phyloP scores from a whole-genome alignment of 2,797 vertebrate species.

The Tympanoctomys barrerae region DNA sequence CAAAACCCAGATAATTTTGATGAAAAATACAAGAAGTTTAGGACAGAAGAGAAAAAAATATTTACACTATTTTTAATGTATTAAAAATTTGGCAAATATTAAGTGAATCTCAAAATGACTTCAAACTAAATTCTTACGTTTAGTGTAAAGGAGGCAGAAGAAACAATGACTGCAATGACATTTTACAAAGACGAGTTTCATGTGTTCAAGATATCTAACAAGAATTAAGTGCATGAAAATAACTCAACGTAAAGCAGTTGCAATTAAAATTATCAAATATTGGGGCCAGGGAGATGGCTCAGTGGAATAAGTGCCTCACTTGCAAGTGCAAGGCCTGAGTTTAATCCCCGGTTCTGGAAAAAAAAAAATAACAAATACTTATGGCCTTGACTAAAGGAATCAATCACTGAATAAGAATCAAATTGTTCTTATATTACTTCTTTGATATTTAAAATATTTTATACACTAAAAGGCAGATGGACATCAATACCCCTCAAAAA shows the following conservation, averaged over 20 bases:
- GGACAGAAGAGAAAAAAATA: neutral
- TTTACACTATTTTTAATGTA: neutral
- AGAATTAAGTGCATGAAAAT: conserved; percentile 3
- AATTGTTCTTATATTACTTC: neutral
- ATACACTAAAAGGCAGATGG: neutral
- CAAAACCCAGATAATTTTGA: neutral
- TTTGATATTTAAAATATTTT: neutral
- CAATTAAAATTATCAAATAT: conserved; percentile 30
- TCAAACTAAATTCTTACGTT: neutral
- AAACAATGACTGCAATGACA: neutral
- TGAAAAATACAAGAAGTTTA: neutral
- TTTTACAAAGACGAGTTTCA: neutral
- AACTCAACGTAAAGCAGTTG: neutral
- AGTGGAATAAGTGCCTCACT: no score
- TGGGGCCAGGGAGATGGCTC: no score
- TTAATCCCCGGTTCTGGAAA: no score
- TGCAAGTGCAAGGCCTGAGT: no score
- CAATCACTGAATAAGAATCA: neutral
- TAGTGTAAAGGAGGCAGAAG: neutral
- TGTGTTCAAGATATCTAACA: neutral
- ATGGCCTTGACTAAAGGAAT: neutral
- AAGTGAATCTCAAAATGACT: neutral
- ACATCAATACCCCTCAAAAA: neutral
- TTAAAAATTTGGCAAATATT: conserved; percentile 28
- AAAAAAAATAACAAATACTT: neutral